Percentiles rank a stretch among this genome's conserved stretches.
Evolutionary conservation across 64 coral and sea anemone species (phyloP).

Genomic region (Astreopora myriophthalma): DNA sequence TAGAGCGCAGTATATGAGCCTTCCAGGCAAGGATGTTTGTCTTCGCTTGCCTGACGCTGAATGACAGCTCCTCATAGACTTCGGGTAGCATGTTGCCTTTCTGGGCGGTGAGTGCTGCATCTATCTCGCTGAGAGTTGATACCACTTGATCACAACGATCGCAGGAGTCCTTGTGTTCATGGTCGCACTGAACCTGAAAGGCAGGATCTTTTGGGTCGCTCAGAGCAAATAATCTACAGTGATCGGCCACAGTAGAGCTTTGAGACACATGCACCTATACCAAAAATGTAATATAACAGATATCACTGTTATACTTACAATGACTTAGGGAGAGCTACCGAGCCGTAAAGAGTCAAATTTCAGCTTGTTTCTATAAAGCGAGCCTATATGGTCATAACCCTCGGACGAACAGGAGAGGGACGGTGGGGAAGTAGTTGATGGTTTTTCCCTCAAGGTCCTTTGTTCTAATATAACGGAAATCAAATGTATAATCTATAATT

Average conservation of each 20-base stretch:
- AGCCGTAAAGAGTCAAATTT: too few species aligned
- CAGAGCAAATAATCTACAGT: not conserved
- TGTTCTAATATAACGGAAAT: too few species aligned
- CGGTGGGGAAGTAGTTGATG: too few species aligned
- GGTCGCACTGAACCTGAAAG: not conserved
- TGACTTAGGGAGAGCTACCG: too few species aligned
- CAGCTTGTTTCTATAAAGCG: too few species aligned
- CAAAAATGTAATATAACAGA: not conserved
- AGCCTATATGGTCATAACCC: too few species aligned
- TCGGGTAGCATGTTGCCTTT: slow-evolving; percentile 11
- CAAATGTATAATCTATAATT: too few species aligned
- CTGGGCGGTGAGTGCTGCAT: slow-evolving; percentile 3
- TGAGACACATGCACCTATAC: not conserved
- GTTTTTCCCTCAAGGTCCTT: too few species aligned
- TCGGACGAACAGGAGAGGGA: too few species aligned
- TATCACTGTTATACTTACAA: too few species aligned
- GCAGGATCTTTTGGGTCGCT: not conserved
- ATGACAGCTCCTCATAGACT: not conserved
- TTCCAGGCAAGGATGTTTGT: not conserved
- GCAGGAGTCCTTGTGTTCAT: not conserved
- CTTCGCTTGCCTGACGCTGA: not conserved
- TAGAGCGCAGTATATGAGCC: not conserved
- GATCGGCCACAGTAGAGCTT: slow-evolving; percentile 1
- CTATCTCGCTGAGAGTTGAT: slow-evolving; percentile 5
- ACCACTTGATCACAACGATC: not conserved